Base-by-base conservation (phyloP, 2,888 invertebrate species). In the Andrena marginata region DNA sequence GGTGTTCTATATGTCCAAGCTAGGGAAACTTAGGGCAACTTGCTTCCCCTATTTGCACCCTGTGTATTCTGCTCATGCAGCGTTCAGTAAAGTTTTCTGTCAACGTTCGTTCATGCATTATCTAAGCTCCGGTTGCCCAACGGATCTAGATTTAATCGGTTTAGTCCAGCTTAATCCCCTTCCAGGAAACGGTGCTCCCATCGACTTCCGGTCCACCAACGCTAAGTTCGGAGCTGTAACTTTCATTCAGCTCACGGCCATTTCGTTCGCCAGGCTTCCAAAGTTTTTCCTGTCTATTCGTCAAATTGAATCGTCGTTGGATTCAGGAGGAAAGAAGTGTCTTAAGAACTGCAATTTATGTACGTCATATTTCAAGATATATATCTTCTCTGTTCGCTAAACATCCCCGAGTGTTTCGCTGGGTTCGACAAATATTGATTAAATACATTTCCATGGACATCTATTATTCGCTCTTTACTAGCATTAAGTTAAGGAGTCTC, bases 121-220 rank as follows among this genome's bases (percentile, higher is more conserved):
- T 26, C 33, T 59, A 20, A 64, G 63, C 73, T 23, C 49, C 26
- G 73, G 64, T 64, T 64, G 29, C 31, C 64, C 63, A 60, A 60
- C 48, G 77, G 62, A 48, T 68, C 62, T 54, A 48, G 42, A 68
- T 78, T 78, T 76, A 78, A 78, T 78, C 78, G 78, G 78, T 78
- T 68, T 76, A 76, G 51, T 54, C 31, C 35, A 16, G 78, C 62
- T 77, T 78, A 78, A 68, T 78, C 62, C 60, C 77, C 62, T 54
- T n/a, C 29, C 51, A 13, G 67, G 42, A 63, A 65, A 76, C 77
- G 20, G 42, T 68, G 62, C 62, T 76, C 10, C 65, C 67, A 68
- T 68, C 67, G 62, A 78, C 77, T 78, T 77, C 68, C 67, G 54
- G 42, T 20, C 20, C 59, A 60, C 70, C 26, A 29, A 31, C 51